Conservation (phyloP, 2,113 vertebrate species). For the Dolichallabes microphthalmus region DNA sequence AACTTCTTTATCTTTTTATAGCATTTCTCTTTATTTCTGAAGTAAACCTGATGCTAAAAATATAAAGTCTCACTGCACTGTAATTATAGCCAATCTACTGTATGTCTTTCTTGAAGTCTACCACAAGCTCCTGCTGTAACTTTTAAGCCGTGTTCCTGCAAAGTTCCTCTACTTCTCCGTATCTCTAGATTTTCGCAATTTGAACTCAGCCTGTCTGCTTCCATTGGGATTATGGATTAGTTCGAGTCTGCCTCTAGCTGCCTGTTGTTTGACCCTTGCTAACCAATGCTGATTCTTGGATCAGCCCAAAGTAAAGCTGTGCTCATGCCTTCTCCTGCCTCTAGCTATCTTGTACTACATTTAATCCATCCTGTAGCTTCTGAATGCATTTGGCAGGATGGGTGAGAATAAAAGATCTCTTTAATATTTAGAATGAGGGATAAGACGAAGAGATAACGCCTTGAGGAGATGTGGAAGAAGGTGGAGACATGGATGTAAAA, state of each 20-base stretch:
- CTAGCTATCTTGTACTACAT: background rate
- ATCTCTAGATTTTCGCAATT: background rate
- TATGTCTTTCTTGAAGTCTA: background rate
- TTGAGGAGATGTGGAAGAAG: background rate
- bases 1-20: background rate
- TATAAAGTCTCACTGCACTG: background rate
- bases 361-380: background rate
- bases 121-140: background rate
- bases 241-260: background rate
- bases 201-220: background rate
- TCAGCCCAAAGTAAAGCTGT: background rate
- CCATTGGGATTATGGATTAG: slow-evolving; percentile 22
- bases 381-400: background rate
- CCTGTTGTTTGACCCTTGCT: slow-evolving; percentile 17
- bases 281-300: background rate
- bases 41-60: background rate
- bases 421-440: background rate
- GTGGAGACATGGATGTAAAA: background rate
- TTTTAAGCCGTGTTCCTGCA: background rate
- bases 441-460: background rate
- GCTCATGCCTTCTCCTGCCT: background rate
- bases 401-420: background rate
- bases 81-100: background rate
- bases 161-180: background rate
- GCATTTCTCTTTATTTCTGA: background rate